These are phyloP conservation scores for Paedocypris micromegethes DNA, from an alignment of 2,797 vertebrate species.

Conservation along the genomic window DNA sequence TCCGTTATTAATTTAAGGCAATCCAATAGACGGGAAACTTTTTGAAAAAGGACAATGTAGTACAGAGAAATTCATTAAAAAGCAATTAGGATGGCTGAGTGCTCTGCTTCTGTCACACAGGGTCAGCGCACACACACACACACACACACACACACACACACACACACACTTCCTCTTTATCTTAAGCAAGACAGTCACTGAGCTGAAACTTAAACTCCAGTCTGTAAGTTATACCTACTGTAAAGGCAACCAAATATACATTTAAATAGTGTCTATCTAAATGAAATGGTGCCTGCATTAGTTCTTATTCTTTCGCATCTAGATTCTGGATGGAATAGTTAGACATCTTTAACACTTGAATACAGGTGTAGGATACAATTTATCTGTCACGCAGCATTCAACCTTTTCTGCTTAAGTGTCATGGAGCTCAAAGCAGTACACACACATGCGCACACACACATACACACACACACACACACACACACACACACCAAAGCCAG, in stretches of 20 bases:
- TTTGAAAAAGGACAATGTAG: conserved; percentile 55
- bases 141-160: conserved; percentile 6
- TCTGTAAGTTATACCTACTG: background rate
- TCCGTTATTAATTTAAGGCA: conserved; percentile 25
- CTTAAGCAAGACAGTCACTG: background rate
- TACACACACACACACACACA: conserved; percentile 17
- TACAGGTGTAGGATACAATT: conserved; percentile 31
- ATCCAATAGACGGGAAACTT: conserved; percentile 54
- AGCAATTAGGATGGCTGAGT: conserved; percentile 59
- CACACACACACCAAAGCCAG: conserved; percentile 26
- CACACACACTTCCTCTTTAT: conserved; percentile 2
- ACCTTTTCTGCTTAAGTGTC: conserved; percentile 50
- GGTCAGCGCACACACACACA: conserved; percentile 18
- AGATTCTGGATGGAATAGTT: too few relatives aligned
- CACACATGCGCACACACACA: conserved; percentile 10
- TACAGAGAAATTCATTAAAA: conserved; percentile 61
- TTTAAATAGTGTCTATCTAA: too few relatives aligned
- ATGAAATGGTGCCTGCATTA: too few relatives aligned
- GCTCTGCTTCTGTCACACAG: conserved; percentile 47
- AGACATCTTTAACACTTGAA: background rate
- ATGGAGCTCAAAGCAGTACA: conserved; percentile 37
- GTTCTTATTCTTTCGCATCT: too few relatives aligned
- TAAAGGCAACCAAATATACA: too few relatives aligned
- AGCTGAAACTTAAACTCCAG: conserved; percentile 10
- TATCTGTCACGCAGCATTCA: conserved; percentile 44